A percentile compares a stretch with the other conserved stretches of the same genome.
Evolutionary conservation across 1,140 invertebrate genomes (phyloP).

Genomic region (Heterodera schachtii): DNA sequence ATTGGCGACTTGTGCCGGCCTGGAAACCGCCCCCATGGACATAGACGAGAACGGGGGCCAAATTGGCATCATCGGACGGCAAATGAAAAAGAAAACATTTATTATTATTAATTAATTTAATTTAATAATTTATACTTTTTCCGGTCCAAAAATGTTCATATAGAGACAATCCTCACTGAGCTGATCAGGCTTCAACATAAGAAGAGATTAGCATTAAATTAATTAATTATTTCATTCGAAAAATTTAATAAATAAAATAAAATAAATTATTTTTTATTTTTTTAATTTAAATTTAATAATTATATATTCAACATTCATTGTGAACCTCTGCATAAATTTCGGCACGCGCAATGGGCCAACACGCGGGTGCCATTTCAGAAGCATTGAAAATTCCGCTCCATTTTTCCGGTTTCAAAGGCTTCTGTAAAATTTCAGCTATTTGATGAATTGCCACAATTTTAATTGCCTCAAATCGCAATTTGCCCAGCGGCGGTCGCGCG

Average conservation of each 20-base stretch:
- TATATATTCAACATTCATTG: no score
- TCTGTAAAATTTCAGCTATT: not conserved
- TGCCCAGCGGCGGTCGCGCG: constrained; percentile 17
- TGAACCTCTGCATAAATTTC: not conserved
- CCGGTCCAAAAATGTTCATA: constrained; percentile 39
- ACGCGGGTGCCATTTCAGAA: constrained; percentile 4
- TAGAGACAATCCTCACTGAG: constrained; percentile 50
- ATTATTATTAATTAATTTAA: no score
- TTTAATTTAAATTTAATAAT: not conserved
- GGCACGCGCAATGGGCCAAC: not conserved
- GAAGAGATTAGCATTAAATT: not conserved
- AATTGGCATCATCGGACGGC: constrained; percentile 5
- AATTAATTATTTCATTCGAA: no score
- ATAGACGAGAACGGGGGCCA: constrained; percentile 60
- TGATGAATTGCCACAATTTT: not conserved
- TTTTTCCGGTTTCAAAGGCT: constrained; percentile 16
- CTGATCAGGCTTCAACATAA: not conserved
- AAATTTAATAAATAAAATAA: not conserved
- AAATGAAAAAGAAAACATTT: not conserved
- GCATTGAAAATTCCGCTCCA: not conserved
- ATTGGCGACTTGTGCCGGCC: constrained; percentile 13
- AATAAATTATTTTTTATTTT: not conserved
- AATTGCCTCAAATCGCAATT: constrained; percentile 9
- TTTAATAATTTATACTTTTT: constrained; percentile 9
- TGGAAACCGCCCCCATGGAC: constrained; percentile 56